A percentile compares a stretch with the other conserved stretches of the same genome.
These are phyloP conservation scores for Lordiphosa fenestrarum DNA, from an alignment of 2,888 invertebrate genomes.

Conservation along the genomic window DNA sequence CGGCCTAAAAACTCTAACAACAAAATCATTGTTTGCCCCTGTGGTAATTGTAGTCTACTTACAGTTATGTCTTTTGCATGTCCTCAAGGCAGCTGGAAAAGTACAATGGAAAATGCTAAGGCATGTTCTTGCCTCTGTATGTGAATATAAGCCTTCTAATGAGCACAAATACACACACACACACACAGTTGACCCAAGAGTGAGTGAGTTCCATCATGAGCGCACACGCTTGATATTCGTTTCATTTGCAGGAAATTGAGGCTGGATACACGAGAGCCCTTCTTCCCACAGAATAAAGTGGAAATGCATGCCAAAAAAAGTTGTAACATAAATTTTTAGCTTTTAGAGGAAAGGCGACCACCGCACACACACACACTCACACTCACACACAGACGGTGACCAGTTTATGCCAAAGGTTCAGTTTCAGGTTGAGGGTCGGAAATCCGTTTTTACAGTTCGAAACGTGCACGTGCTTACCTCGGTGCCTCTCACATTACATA, in stretches of 20 bases:
- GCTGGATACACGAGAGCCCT: conserved; percentile 8
- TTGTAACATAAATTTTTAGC: conserved; percentile 12
- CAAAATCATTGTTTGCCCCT: conserved; percentile 1
- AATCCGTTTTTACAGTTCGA: conserved; percentile 34
- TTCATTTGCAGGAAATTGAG: conserved; percentile 3
- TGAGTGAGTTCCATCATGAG: neutral
- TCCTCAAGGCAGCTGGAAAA: conserved; percentile 19
- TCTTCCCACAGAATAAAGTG: neutral
- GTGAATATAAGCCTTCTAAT: conserved; percentile 6
- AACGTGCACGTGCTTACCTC: conserved; percentile 1
- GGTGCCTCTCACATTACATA: conserved; percentile 14
- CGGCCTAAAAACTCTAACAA: neutral
- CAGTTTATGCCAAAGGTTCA: conserved; percentile 20
- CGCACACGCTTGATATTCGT: neutral
- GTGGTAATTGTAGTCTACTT: conserved; percentile 23
- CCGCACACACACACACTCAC: no score
- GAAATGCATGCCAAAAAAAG: conserved; percentile 1
- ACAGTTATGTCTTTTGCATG: conserved; percentile 29
- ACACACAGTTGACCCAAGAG: neutral
- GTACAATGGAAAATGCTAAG: conserved; percentile 2
- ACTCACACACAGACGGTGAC: neutral
- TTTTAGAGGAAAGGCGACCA: neutral
- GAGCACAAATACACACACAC: conserved; percentile 1
- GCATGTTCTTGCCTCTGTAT: conserved; percentile 3
- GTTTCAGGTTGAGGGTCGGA: conserved; percentile 21